These are phyloP conservation scores for Spodoptera litura DNA, from an alignment of 1,140 invertebrate genomes.

Conservation along the genomic window DNA sequence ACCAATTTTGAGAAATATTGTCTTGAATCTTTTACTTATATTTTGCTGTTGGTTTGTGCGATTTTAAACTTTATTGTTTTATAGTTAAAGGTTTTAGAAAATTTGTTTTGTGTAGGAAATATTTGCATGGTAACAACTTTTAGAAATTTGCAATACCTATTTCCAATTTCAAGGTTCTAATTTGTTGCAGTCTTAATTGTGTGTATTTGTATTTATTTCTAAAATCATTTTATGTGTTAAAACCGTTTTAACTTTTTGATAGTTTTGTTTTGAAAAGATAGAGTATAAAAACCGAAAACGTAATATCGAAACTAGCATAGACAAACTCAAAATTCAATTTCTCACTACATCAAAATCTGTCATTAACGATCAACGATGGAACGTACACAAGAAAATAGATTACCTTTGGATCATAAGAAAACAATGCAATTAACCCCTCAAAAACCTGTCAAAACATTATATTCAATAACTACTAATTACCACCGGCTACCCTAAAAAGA, in stretches of 20 bases:
- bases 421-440: conserved; percentile 42
- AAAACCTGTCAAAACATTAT: conserved; percentile 47
- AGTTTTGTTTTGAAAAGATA: too few species aligned
- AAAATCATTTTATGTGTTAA: too few species aligned
- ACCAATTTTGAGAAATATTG: conserved; percentile 68
- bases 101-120: conserved; percentile 2
- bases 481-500: conserved; percentile 57
- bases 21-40: conserved; percentile 20
- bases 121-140: conserved; percentile 58
- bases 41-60: conserved; percentile 19
- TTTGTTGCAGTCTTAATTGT: too few species aligned
- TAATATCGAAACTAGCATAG: not conserved
- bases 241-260: too few species aligned
- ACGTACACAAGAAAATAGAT: conserved; percentile 44
- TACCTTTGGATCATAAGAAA: conserved; percentile 27
- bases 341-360: not conserved
- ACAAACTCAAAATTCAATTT: not conserved
- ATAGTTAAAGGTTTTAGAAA: not conserved
- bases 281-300: too few species aligned
- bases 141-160: conserved; percentile 58
- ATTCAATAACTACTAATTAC: conserved; percentile 68
- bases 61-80: conserved; percentile 46
- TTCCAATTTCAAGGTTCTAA: not conserved
- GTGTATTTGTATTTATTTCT: too few species aligned
- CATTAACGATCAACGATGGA: conserved; percentile 9